Evolutionary conservation across 2,113 vertebrate genomes (phyloP), one percentile per base, ranked within the genome.

Genomic region (Corvus moneduloides): DNA sequence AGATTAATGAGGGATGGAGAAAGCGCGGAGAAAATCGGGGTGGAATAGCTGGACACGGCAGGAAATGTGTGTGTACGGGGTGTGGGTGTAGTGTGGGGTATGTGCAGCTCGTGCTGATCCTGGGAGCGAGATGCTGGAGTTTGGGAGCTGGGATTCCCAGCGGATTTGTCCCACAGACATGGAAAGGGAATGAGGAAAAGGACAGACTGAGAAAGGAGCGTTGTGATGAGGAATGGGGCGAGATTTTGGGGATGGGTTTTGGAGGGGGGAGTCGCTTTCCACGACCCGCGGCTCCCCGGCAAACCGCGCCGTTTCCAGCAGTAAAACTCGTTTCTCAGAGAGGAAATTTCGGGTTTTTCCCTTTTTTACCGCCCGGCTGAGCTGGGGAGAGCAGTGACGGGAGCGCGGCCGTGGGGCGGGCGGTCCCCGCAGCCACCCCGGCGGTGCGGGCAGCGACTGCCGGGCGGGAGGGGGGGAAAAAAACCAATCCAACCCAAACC

Each of bases 1-100:
- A 90, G 87, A 73, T 83, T 73, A 62, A 93, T 80, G 95, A 89
- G 85, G 75, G 75, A 35, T 37, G 92, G 16, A 33, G 91, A 79
- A 73, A 62, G 58, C 48, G 75, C 1, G 19, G 78, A 76, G 81
- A 80, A 85, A 95, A 89, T 26, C 3, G 66, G 11, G 30, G 63
- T 22, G 87, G 81, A 51, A 33, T 7, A 59, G 56, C 76, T 43
- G 14, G 35, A 14, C 8, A 16, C 6, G 39, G 71, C 83, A 72
- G 94, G 89, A 88, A 87, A 49, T 11, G 61, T 67, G 78, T 59
- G 81, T 68, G 73, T 17, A 18, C 2, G 13, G 71, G 3, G 61
- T 74, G 80, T 64, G 35, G 33, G 51, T 49, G 39, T 41, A 41
- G 44, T 3, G 0, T 3, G 1, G 44, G 28, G 37, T 3, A 1